Evolutionary conservation across 2,888 invertebrate genomes (phyloP).

Genomic region (Lomographa bimaculata): DNA sequence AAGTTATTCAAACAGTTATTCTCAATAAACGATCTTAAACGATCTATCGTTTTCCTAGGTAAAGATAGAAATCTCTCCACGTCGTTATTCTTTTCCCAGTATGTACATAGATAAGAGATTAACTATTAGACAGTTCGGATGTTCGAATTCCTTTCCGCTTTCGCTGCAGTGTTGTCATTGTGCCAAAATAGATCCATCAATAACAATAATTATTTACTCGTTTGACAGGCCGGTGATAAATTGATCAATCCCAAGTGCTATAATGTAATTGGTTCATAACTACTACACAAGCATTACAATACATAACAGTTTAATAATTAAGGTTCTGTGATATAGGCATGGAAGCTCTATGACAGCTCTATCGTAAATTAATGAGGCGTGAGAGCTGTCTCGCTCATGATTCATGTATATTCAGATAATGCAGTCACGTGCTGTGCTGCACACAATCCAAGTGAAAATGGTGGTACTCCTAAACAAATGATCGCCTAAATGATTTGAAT

Average conservation of each 20-base stretch:
- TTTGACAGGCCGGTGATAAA: constrained; percentile 26
- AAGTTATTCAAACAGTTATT: no score
- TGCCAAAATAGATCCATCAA: constrained; percentile 30
- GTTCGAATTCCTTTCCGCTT: constrained; percentile 8
- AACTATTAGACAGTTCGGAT: no score
- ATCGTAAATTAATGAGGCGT: constrained; percentile 32
- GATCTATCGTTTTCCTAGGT: no score
- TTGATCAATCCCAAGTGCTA: constrained; percentile 26
- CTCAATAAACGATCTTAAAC: no score
- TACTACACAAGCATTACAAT: no score
- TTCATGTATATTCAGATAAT: constrained; percentile 14
- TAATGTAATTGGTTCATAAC: constrained; percentile 31
- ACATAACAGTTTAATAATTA: no score
- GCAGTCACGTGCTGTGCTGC: not conserved
- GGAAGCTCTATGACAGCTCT: constrained; percentile 31
- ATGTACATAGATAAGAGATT: no score
- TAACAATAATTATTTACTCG: constrained; percentile 28
- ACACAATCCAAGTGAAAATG: constrained; percentile 2
- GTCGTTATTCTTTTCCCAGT: no score
- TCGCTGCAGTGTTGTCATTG: constrained; percentile 9
- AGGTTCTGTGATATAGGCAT: constrained; percentile 26
- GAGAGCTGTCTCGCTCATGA: constrained; percentile 12
- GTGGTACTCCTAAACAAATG: constrained; percentile 1
- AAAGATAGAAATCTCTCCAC: no score
- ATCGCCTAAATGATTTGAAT: not conserved